Evolutionary conservation across 2,888 invertebrate genomes (phyloP).

Genomic region (Cylindroiulus punctatus): DNA sequence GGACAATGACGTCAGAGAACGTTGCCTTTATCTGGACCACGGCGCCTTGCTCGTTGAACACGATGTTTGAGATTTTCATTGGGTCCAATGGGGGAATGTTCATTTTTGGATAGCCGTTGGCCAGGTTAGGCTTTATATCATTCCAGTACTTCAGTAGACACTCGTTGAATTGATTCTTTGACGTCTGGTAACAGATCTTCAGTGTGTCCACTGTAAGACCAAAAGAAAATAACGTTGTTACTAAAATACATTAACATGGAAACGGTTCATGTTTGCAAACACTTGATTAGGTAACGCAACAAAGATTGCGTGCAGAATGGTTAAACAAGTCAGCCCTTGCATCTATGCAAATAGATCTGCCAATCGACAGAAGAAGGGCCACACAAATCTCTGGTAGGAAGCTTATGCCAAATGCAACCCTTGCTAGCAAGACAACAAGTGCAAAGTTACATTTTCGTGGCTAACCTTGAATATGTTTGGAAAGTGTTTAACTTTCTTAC

Average conservation of each 20-base stretch:
- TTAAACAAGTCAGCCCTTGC: no score
- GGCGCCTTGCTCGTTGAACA: constrained; percentile 48
- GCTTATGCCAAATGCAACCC: neutral
- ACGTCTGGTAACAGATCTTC: neutral
- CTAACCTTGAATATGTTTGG: no score
- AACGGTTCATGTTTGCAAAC: no score
- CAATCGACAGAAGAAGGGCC: neutral
- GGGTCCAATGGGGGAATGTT: constrained; percentile 52
- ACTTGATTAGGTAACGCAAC: no score
- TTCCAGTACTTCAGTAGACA: neutral
- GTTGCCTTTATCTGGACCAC: constrained; percentile 50
- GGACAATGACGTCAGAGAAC: constrained; percentile 47
- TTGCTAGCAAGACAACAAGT: no score
- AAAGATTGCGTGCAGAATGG: no score
- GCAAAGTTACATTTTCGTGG: no score
- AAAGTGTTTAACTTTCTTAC: no score
- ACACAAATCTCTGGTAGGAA: neutral
- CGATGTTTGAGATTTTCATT: constrained; percentile 31
- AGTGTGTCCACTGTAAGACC: neutral
- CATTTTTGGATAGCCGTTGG: constrained; percentile 25
- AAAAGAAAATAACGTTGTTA: neutral
- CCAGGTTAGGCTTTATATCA: neutral
- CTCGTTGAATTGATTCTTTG: neutral
- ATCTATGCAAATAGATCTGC: neutral
- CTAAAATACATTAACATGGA: neutral